Evolutionary conservation across 2,113 vertebrate species (phyloP), one percentile per base, ranked within the genome.

Genomic region (Calyptomena viridis): DNA sequence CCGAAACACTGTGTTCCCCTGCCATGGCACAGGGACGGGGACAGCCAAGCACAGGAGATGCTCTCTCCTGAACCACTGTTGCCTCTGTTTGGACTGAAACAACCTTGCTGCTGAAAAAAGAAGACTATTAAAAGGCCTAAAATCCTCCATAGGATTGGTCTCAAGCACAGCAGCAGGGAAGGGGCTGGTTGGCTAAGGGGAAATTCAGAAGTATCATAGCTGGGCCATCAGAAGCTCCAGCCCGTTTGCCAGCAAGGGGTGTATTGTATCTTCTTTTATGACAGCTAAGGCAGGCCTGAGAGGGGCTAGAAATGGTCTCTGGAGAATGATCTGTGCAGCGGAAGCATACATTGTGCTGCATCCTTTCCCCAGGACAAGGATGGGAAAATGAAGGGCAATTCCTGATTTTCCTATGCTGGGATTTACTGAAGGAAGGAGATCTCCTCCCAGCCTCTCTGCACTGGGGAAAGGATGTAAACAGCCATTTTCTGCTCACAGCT

Each of bases 1-100:
- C 93, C 18, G 18, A 89, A 84, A 92, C 72, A 13, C 89, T 63
- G 62, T 74, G 92, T 94, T 96, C 94, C 82, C 89, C 85, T 31
- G 19, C 52, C 92, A 60, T 90, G 77, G 87, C n/a, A 35, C 33
- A 5, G 95, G 87, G 90, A 90, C 0, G 2, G 63, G 75, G 76
- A 94, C 78, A 89, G 74, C 90, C 84, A 85, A 66, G 67, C 62
- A 4, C 69, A 7, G 79, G 94, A 94, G 69, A 80, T 37, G 31
- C 80, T 80, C 80, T n/a, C 58, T 82, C 76, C 79, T 60, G 67
- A 31, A 60, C 75, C 7, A 0, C 0, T 11, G 0, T 81, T 92
- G 71, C 84, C 71, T 86, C 67, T 71, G 40, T 74, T 87, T 96
- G 66, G 80, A 89, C 94, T 94, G 72, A 92, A 44, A 93, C 74